These are phyloP conservation scores for Nemotelus nigrinus DNA, from an alignment of 2,888 invertebrate genomes.

Conservation along the genomic window DNA sequence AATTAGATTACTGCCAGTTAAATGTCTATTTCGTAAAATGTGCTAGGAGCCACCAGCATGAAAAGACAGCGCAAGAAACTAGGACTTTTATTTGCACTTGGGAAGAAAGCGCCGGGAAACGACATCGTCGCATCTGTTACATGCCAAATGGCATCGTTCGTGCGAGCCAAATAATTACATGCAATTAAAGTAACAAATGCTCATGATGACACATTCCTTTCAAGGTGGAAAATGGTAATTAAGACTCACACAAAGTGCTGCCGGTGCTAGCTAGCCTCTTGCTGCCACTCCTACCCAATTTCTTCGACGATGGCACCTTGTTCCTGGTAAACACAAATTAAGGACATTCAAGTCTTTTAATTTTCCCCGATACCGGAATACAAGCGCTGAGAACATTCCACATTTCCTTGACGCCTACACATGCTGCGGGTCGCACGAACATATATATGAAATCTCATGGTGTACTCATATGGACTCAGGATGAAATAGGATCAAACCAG, in stretches of 20 bases:
- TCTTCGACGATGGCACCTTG: too few species aligned
- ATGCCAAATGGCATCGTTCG: constrained; percentile 11
- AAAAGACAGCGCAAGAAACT: too few species aligned
- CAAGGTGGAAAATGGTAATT: constrained; percentile 35
- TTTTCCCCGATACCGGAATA: constrained; percentile 8
- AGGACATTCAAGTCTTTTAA: constrained; percentile 28
- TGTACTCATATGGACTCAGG: not conserved
- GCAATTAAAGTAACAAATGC: constrained; percentile 45
- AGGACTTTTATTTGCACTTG: not conserved
- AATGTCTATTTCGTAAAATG: too few species aligned
- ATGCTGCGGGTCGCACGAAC: not conserved
- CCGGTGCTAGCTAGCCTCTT: not conserved
- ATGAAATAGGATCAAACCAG: not conserved
- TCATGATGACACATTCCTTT: constrained; percentile 42
- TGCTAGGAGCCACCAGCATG: too few species aligned
- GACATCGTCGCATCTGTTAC: constrained; percentile 27
- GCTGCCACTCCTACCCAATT: not conserved
- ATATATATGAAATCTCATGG: not conserved
- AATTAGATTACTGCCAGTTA: too few species aligned
- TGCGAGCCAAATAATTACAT: constrained; percentile 41
- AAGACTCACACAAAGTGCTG: constrained; percentile 26
- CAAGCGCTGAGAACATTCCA: constrained; percentile 24
- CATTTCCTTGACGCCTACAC: not conserved
- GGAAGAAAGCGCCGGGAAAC: not conserved
- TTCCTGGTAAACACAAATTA: constrained; percentile 1